Percentiles rank a stretch among this genome's conserved stretches.
phyloP scores from a whole-genome alignment of 2,113 vertebrate genomes.

The Motacilla tschutschensis region DNA sequence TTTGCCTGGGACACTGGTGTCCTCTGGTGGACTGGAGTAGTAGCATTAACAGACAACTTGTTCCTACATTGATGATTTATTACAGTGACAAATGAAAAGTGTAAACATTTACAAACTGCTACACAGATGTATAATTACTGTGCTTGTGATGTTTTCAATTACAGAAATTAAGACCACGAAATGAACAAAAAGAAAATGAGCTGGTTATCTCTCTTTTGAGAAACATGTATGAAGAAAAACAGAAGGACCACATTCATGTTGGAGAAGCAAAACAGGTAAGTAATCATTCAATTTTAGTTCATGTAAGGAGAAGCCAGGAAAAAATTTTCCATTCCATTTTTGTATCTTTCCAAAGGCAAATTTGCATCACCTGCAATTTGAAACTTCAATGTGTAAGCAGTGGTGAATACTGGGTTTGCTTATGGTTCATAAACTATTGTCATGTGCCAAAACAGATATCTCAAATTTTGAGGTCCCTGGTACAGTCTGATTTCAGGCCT shows the following conservation, averaged over 20 bases:
- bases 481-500: not conserved
- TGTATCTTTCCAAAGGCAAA: not conserved
- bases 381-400: not conserved
- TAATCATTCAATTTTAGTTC: not conserved
- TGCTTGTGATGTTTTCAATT: not conserved
- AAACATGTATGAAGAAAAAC: constrained; percentile 88
- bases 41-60: not conserved
- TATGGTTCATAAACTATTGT: not conserved
- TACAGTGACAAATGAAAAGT: not conserved
- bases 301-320: not conserved
- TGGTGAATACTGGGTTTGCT: not conserved
- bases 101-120: not conserved
- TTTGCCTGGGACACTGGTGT: constrained; percentile 1
- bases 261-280: constrained; percentile 82
- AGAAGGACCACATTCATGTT: constrained; percentile 83
- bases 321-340: not conserved
- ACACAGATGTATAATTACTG: not conserved
- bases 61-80: not conserved
- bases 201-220: constrained; percentile 85
- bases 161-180: constrained; percentile 88
- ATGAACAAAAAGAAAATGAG: constrained; percentile 93
- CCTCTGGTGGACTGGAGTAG: constrained; percentile 48
- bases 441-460: fast-evolving
- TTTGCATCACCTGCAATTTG: not conserved
- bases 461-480: not conserved